Evolutionary conservation across 2,797 vertebrate species (phyloP).

Genomic region (Pampus argenteus): DNA sequence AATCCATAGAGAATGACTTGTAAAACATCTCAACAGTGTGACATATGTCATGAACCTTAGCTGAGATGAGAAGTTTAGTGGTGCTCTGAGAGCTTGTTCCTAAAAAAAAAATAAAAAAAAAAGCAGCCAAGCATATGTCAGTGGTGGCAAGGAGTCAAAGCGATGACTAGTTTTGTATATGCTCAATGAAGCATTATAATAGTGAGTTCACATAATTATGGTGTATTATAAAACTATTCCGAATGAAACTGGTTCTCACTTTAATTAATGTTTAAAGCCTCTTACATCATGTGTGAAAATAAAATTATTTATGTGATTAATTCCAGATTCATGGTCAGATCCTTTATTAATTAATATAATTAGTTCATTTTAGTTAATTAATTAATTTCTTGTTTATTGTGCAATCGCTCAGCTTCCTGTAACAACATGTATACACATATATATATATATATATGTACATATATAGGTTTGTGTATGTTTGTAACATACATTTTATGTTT

Average conservation of each 20-base stretch:
- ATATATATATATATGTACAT: not conserved
- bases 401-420: not conserved
- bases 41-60: constrained; percentile 62
- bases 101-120: no score
- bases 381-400: no score
- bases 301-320: not conserved
- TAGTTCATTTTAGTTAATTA: constrained; percentile 4
- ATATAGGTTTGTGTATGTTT: not conserved
- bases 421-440: not conserved
- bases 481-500: not conserved
- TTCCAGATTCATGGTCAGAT: not conserved
- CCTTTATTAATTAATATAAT: not conserved
- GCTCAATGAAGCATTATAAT: constrained; percentile 16
- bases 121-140: constrained; percentile 51
- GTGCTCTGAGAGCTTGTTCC: constrained; percentile 57
- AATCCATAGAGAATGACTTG: constrained; percentile 62
- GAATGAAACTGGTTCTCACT: not conserved
- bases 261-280: not conserved
- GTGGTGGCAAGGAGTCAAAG: constrained; percentile 50
- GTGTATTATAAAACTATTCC: not conserved
- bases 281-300: not conserved
- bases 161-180: constrained; percentile 19
- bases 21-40: constrained; percentile 63
- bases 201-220: constrained; percentile 22
- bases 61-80: constrained; percentile 57